These are phyloP conservation scores for Nomada hirtipes DNA, from an alignment of 2,888 invertebrate species.

Conservation along the genomic window DNA sequence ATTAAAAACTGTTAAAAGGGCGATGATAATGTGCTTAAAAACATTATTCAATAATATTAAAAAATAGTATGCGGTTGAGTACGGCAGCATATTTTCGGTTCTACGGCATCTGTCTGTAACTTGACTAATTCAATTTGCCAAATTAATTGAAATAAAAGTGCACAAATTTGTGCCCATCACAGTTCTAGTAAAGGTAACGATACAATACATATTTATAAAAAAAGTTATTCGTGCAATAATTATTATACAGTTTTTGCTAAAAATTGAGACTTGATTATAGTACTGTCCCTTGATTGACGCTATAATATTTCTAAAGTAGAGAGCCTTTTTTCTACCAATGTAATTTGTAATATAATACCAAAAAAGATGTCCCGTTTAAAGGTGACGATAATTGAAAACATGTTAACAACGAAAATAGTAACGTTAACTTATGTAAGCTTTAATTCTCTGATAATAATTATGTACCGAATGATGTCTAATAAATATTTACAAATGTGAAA, in stretches of 20 bases:
- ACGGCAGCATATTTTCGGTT: slow-evolving; percentile 22
- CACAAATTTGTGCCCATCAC: slow-evolving; percentile 55
- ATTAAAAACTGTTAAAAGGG: slow-evolving; percentile 54
- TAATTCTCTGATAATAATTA: slow-evolving; percentile 59
- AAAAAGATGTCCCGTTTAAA: slow-evolving; percentile 44
- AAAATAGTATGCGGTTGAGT: slow-evolving; percentile 28
- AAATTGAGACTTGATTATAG: slow-evolving; percentile 26
- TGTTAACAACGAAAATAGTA: slow-evolving; percentile 56
- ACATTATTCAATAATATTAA: slow-evolving; percentile 22
- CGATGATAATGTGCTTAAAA: slow-evolving; percentile 23
- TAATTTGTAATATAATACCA: slow-evolving; percentile 54
- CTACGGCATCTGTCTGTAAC: slow-evolving; percentile 8
- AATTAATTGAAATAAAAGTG: slow-evolving; percentile 34
- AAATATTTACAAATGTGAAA: slow-evolving; percentile 73
- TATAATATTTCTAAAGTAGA: slow-evolving; percentile 68
- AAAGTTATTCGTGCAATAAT: slow-evolving; percentile 46
- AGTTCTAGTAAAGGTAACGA: slow-evolving; percentile 60
- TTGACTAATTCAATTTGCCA: slow-evolving; percentile 6
- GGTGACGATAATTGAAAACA: slow-evolving; percentile 45
- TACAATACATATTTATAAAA: slow-evolving; percentile 54
- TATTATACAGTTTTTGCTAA: slow-evolving; percentile 45
- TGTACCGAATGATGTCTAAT: slow-evolving; percentile 52
- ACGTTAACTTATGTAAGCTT: slow-evolving; percentile 58
- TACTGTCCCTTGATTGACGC: slow-evolving; percentile 39
- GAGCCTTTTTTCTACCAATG: slow-evolving; percentile 60